Base-by-base conservation (phyloP, 2,113 vertebrate species). In the Saimiri boliviensis region DNA sequence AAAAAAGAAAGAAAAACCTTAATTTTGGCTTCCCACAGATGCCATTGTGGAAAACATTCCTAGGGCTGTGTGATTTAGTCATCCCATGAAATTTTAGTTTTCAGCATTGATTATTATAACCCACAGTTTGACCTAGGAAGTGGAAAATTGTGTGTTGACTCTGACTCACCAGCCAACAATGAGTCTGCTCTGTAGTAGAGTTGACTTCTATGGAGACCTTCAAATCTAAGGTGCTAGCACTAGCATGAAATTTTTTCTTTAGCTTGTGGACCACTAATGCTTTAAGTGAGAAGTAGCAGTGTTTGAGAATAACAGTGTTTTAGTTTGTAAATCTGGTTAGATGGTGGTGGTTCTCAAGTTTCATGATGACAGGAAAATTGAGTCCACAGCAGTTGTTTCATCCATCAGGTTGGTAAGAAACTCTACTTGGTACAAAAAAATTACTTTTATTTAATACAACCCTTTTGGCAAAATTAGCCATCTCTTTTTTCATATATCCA, bases 11-110 rank as follows among this genome's bases (percentile, higher is more conserved):
- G 27, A 3, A 7, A 84, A 58, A n/a, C 58, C 94, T 58, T 90
- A 81, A 82, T 97, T 96, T 74, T 93, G 94, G 52, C 47, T 97
- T 87, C 82, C 88, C 63, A 83, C 63, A 88, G 89, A 16, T 95
- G 63, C 45, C 94, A 37, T 58, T 93, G 68, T 8, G 84, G 90
- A 98, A 93, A 45, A 80, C 89, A 7, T 5, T 86, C 66, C n/a
- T 79, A 68, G 58, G 76, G 35, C 88, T 79, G 19, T 93, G 52
- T 56, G 89, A 0, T 89, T 94, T 60, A 25, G 30, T 89, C 35
- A 25, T 94, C 86, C 47, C 92, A 25, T 58, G 63, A 11, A 86
- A 19, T 6, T 47, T 42, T 47, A 63, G 27, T 91, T 97, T 91
- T 92, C 81, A 89, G 32, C 81, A 71, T 40, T 68, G 21, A 42